Evolutionary conservation across 1,140 invertebrate genomes (phyloP), one percentile per base, ranked within the genome.

Genomic region (Scaptomyza montana): DNA sequence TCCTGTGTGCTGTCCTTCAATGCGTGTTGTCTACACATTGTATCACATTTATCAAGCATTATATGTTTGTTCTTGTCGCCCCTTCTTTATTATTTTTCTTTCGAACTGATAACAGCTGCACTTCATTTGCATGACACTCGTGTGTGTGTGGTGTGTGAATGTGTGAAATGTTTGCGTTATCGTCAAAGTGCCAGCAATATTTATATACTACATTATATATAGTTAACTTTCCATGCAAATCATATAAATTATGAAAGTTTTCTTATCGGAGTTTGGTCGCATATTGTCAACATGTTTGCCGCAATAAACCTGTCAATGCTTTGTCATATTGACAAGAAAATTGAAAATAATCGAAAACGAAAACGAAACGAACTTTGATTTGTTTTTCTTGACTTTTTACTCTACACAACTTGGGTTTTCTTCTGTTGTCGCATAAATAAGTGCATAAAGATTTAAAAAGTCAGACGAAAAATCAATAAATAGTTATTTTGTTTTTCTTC

Each of bases 191-290:
- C 21, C 55, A 47, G 25, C 33, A 54, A 76, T 73, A 87, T 81
- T 78, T 78, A 87, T 82, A 82, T 60, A 79, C 78, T 16, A 70
- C 66, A 41, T 13, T 9, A 12, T 16, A 41, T 46, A 45, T 5
- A 45, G 53, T 54, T 80, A 71, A 68, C 64, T 82, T 59, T 47
- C 61, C 61, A 68, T 61, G 62, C 47, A 56, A 69, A 81, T 74
- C 77, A 86, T 87, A 86, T 86, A 81, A 86, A 86, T 86, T 86
- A 87, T 86, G 82, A 81, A 86, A 86, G 75, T 86, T 86, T 86
- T 78, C 67, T 73, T 86, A 73, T 86, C 74, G 71, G 46, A 85
- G 63, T 62, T 86, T 33, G 50, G 69, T 80, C 78, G 61, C 67
- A 76, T 61, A 75, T 78, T 87, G 78, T 56, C 65, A 47, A 53